A percentile compares a stretch with the other conserved stretches of the same genome.
phyloP scores from a whole-genome alignment of 1,140 invertebrate species.

The Trichogramma pretiosum region DNA sequence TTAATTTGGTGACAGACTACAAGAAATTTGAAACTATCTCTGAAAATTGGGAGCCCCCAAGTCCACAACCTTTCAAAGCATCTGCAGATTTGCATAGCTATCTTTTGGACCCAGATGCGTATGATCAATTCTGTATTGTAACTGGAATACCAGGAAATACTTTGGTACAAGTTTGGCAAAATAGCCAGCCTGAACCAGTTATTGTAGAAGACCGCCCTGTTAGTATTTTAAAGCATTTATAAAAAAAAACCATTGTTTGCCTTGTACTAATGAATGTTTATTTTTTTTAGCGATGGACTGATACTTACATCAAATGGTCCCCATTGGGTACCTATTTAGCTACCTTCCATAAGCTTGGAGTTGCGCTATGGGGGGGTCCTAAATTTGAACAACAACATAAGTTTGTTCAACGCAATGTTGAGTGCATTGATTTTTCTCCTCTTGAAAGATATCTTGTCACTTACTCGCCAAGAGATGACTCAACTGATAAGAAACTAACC shows the following conservation, averaged over 20 bases:
- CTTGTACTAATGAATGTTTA: background rate
- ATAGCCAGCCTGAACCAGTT: conserved; percentile 79
- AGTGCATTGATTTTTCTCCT: conserved; percentile 96
- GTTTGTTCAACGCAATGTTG: conserved; percentile 83
- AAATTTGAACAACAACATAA: conserved; percentile 85
- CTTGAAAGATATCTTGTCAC: conserved; percentile 95
- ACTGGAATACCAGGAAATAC: conserved; percentile 65
- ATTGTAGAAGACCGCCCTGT: conserved; percentile 76
- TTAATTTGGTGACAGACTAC: conserved; percentile 95
- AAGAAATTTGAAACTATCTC: conserved; percentile 89
- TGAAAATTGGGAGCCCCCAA: conserved; percentile 85
- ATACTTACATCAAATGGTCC: conserved; percentile 94
- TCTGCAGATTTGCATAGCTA: conserved; percentile 87
- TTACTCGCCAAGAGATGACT: conserved; percentile 70
- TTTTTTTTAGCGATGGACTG: conserved; percentile 72
- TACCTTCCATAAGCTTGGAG: conserved; percentile 91
- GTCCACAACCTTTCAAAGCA: conserved; percentile 75
- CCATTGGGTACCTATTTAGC: conserved; percentile 92
- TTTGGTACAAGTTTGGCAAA: conserved; percentile 81
- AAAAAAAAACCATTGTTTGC: no score
- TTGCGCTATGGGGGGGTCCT: conserved; percentile 94
- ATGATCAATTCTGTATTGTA: conserved; percentile 84
- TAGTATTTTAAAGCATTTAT: conserved; percentile 36
- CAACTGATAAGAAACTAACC: conserved; percentile 63
- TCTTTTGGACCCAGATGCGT: conserved; percentile 84